Evolutionary conservation across 2,113 vertebrate species (phyloP).

Genomic region (Capreolus pygargus): DNA sequence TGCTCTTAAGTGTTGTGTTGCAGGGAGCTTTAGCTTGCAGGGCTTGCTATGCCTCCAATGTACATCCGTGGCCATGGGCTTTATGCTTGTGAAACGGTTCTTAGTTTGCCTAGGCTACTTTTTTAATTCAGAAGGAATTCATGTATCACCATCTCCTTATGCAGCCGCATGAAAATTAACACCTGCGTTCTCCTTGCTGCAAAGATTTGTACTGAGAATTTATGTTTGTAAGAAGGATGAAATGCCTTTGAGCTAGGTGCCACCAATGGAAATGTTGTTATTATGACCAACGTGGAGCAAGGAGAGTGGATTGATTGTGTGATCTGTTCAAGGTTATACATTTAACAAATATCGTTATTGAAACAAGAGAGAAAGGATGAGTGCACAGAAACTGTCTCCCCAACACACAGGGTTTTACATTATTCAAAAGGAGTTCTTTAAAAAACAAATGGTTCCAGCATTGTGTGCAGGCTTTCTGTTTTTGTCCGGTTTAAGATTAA

Average conservation of each 20-base stretch:
- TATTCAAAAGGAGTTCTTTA: background rate
- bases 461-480: background rate
- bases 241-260: background rate
- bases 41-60: background rate
- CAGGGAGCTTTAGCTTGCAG: background rate
- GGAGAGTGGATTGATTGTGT: background rate
- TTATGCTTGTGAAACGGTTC: background rate
- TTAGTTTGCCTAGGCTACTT: background rate
- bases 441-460: background rate
- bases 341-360: background rate
- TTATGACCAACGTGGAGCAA: background rate
- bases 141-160: background rate
- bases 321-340: background rate
- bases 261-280: background rate
- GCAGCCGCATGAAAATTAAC: constrained; percentile 27
- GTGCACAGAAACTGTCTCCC: background rate
- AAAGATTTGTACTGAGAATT: background rate
- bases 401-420: background rate
- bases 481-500: background rate
- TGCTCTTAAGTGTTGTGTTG: background rate
- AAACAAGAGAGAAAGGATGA: background rate
- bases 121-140: background rate
- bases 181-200: background rate
- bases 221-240: background rate
- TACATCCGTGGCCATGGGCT: background rate